phyloP scores from a whole-genome alignment of 1,140 invertebrate species.

The Tetramorium alpestre region DNA sequence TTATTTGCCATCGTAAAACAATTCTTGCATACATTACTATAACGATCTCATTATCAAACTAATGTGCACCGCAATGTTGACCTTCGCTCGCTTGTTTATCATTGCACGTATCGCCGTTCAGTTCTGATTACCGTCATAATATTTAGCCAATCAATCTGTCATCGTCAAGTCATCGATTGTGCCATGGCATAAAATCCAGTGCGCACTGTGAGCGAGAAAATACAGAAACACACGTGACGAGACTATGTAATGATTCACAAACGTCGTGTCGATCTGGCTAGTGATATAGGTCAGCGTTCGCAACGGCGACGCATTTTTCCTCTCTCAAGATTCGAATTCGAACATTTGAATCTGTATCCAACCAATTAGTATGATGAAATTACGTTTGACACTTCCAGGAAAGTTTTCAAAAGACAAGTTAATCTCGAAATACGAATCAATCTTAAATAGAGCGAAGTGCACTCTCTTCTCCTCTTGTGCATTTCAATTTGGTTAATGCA shows the following conservation, averaged over 20 bases:
- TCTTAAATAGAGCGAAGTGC: background rate
- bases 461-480: background rate
- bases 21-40: background rate
- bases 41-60: slow-evolving; percentile 7
- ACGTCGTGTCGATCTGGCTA: slow-evolving; percentile 21
- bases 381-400: background rate
- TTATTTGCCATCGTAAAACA: background rate
- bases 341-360: background rate
- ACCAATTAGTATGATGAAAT: background rate
- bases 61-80: background rate
- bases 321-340: background rate
- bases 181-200: background rate
- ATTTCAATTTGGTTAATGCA: slow-evolving; percentile 45
- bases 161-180: slow-evolving; percentile 5
- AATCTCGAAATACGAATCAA: background rate
- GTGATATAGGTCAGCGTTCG: slow-evolving; percentile 62
- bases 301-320: background rate
- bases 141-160: slow-evolving; percentile 14
- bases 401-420: slow-evolving; percentile 7
- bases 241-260: slow-evolving; percentile 24
- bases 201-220: background rate
- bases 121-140: slow-evolving; percentile 25
- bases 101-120: slow-evolving; percentile 3
- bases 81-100: background rate
- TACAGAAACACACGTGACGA: slow-evolving; percentile 17